Base-by-base conservation (phyloP, 1,140 invertebrate species). In the Temnothorax longispinosus region DNA sequence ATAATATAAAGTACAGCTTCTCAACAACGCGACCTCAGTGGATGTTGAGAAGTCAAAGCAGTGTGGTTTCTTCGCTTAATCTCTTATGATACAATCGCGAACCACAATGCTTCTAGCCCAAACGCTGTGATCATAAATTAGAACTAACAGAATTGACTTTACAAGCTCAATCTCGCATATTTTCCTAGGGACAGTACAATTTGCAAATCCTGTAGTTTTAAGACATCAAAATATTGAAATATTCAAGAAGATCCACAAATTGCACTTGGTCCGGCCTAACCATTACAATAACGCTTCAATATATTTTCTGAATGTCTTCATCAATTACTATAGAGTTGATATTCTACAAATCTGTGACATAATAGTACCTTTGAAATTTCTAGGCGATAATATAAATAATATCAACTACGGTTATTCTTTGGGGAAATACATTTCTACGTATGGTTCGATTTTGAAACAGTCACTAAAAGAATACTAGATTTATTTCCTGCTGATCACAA, bases 91-190 rank as follows among this genome's bases (percentile, higher is more conserved):
- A 81, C 85, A 90, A 76, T 85, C 85, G 69, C 52, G 54, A 91
- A 94, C 93, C 93, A 90, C 93, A 91, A 92, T 93, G 93, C 93
- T 94, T 94, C 93, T 87, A 89, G 89, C 94, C 93, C 93, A 93
- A 95, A 94, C 92, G 93, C 94, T 94, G 92, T 81, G 87, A 92
- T 91, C 86, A 87, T 77, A 77, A 90, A 86, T 78, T 65, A 74
- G 13, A 50, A 56, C 58, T 80, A 72, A 72, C 32, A 75, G 54
- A 62, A 8, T 60, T 65, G 71, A 6, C 11, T 54, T 21, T 21
- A 21, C 38, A 56, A 32, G 18, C 27, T 72, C 35, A 10, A 75
- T 50, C 2, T 50, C 2, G 1, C 41, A 52, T 18, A 32, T 52
- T 21, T 44, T 85, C 71, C 50, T 38, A 75, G 0, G 35, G 41